Evolutionary conservation across 1,140 invertebrate genomes (phyloP).

Genomic region (Idris sp.): DNA sequence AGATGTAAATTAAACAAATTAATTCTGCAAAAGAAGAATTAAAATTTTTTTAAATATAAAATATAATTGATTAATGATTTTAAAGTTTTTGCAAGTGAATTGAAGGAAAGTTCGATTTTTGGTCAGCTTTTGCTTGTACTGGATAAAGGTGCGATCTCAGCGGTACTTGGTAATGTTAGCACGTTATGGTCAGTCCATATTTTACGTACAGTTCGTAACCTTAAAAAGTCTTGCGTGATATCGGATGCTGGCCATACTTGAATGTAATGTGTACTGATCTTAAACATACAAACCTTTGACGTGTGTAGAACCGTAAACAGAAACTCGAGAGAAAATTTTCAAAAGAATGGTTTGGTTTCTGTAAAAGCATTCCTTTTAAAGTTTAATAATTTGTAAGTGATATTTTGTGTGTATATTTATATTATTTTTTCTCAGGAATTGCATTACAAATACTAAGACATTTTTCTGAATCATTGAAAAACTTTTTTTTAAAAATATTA

Average conservation of each 20-base stretch:
- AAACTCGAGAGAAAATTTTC: conserved; percentile 38
- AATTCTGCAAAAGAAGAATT: no score
- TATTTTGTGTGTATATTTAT: not conserved
- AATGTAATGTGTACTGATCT: conserved; percentile 53
- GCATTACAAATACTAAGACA: no score
- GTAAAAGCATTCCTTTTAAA: not conserved
- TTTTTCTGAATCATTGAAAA: no score
- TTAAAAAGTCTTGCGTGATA: conserved; percentile 37
- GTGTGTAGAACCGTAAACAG: conserved; percentile 46
- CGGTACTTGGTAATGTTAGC: conserved; percentile 51
- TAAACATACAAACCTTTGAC: conserved; percentile 52
- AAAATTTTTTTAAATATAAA: conserved; percentile 16
- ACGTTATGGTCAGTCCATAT: conserved; percentile 61
- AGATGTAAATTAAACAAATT: no score
- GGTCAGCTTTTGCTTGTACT: conserved; percentile 19
- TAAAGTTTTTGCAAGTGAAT: conserved; percentile 17
- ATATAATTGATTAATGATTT: conserved; percentile 22
- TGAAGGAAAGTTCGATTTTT: conserved; percentile 31
- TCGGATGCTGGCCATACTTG: conserved; percentile 37
- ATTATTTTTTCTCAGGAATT: no score
- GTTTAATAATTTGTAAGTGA: conserved; percentile 7
- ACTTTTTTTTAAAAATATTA: no score
- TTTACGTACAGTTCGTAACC: conserved; percentile 44
- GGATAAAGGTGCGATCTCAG: conserved; percentile 59
- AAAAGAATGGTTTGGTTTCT: not conserved